Percentiles rank a stretch among this genome's conserved stretches.
phyloP scores from a whole-genome alignment of 1,140 invertebrate species.

The Drosophila sucinea region DNA sequence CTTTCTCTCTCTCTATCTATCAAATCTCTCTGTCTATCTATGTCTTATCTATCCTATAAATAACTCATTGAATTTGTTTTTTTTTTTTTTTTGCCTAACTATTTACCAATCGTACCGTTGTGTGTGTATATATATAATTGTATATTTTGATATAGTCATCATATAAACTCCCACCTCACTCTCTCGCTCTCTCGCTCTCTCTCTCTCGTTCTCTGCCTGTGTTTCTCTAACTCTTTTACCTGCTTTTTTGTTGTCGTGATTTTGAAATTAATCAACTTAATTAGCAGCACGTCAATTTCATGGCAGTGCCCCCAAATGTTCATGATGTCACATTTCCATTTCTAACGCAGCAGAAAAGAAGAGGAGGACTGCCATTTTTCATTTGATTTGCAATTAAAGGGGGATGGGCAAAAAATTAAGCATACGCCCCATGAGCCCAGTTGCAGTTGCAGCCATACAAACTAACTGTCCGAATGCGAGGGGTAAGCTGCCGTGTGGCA shows the following conservation, averaged over 20 bases:
- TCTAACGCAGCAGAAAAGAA: background rate
- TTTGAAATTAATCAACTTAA: constrained; percentile 42
- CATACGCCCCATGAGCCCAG: constrained; percentile 54
- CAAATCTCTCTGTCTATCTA: constrained; percentile 18
- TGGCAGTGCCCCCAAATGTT: constrained; percentile 42
- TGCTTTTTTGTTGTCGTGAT: constrained; percentile 40
- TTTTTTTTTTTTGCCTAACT: constrained; percentile 47
- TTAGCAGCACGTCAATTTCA: constrained; percentile 54
- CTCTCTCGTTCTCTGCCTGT: constrained; percentile 27
- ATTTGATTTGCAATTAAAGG: constrained; percentile 55
- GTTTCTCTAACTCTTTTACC: constrained; percentile 20
- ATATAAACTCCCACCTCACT: background rate
- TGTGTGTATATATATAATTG: constrained; percentile 16
- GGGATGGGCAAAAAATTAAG: constrained; percentile 40
- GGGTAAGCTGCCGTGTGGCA: background rate
- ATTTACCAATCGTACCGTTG: constrained; percentile 48
- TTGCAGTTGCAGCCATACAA: background rate
- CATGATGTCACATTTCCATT: constrained; percentile 39
- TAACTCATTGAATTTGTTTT: constrained; percentile 48
- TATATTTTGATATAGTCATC: constrained; percentile 36
- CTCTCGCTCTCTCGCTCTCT: background rate
- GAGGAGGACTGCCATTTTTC: constrained; percentile 4
- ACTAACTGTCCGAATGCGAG: background rate
- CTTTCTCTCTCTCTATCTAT: constrained; percentile 38
- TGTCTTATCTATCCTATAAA: constrained; percentile 55